Evolutionary conservation across 2,888 invertebrate species (phyloP), one percentile per base, ranked within the genome.

Genomic region (Brenthis ino): DNA sequence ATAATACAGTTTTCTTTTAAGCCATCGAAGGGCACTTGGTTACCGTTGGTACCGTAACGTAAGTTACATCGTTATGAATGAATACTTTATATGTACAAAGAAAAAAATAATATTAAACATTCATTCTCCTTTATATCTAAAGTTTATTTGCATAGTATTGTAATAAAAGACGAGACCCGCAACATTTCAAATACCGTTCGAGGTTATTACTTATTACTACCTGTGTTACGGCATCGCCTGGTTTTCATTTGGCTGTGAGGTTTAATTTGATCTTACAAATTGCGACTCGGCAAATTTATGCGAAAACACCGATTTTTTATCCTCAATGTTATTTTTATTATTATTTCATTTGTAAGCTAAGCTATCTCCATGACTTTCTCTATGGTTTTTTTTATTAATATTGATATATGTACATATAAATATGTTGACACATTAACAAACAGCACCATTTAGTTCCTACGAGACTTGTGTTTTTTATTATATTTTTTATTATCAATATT

Each of bases 171-270:
- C n/a, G 43, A 20, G 16, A 61, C 13, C 61, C 50, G 16, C 51
- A n/a, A 51, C 50, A 61, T 61, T 50, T 54, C 16, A 43, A 57
- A 53, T 28, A 54, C 6, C 58, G 53, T 58, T 54, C 16, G 53
- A 13, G 43, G 54, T 66, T 60, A 60, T 60, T 54, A 54, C 53
- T 60, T 50, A 60, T 60, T 50, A 60, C 60, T 60, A 28, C n/a
- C 50, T 16, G 58, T 60, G 60, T 60, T 28, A 50, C 60, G 48
- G 60, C 60, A 43, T 53, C n/a, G 5, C 12, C 37, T 61, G 50
- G 28, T 50, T 54, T 13, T 54, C n/a, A 63, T 53, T 60, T 60
- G 11, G 14, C 11, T 14, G 2, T 28, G 58, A 37, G 47, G 28
- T 50, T 60, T 50, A 50, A 50, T 50, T 60, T 50, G 11, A 24